Evolutionary conservation across 2,797 vertebrate species (phyloP), one percentile per base, ranked within the genome.

Genomic region (Pampus argenteus): DNA sequence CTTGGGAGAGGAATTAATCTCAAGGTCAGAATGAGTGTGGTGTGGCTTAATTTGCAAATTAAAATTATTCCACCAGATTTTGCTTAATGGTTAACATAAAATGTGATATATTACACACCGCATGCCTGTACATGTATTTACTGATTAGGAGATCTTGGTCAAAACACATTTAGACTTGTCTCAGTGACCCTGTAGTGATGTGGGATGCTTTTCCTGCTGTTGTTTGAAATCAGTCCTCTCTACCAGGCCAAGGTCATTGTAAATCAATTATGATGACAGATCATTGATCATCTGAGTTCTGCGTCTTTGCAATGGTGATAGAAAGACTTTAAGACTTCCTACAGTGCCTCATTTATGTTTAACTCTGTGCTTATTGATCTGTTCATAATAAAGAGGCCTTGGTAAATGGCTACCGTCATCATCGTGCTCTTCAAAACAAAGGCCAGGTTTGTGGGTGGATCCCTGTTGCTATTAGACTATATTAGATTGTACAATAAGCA

Each of bases 311-410:
- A 23, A 82, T 66, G 51, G 57, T 81, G 83, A 86, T 72, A 66
- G 79, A 90, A 78, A 66, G 75, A 88, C 78, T 88, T 85, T 77
- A 87, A 86, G 78, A 90, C 85, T 71, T 85, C 82, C 74, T n/a
- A 67, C 81, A 65, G 73, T n/a, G 57, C 68, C 85, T 88, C 85
- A 86, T 91, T 84, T 88, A 91, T 88, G 72, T 88, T 91, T 90
- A 40, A 91, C 88, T 75, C 20, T 49, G 40, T 58, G 71, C 56
- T 18, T 59, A 88, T 86, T 29, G 86, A 85, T 87, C 76, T n/a
- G 36, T 62, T 82, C 52, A 50, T 83, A 73, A 87, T 77, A 78
- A 87, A 83, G 61, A 83, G 50, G 62, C 48, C 36, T 63, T 69
- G 62, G 75, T 86, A 79, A 90, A 87, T 47, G 62, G 28, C 52